phyloP scores from a whole-genome alignment of 2,797 vertebrate genomes.

The Odontamblyopus rebecca region DNA sequence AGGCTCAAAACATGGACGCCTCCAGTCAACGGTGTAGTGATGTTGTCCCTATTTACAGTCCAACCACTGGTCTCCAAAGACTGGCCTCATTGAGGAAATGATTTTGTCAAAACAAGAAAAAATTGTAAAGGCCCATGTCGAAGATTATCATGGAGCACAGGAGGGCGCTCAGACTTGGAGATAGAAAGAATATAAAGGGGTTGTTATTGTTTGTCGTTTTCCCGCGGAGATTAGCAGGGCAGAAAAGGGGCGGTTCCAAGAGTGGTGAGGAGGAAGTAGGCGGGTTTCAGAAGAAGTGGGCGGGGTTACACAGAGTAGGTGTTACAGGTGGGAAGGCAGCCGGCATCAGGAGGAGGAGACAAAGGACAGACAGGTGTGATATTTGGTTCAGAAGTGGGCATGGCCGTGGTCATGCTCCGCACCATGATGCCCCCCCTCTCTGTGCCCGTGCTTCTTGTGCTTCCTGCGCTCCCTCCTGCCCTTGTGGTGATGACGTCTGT shows the following conservation, averaged over 20 bases:
- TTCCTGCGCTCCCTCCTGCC: conserved; percentile 89
- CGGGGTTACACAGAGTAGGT: conserved; percentile 14
- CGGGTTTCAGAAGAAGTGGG: background rate
- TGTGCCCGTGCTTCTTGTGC: conserved; percentile 82
- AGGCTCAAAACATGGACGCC: conserved; percentile 47
- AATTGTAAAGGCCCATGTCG: conserved; percentile 45
- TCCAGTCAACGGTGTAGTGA: conserved; percentile 54
- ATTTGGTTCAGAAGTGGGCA: conserved; percentile 79
- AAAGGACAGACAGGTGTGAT: conserved; percentile 11
- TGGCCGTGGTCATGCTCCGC: conserved; percentile 66
- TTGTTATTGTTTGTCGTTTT: conserved; percentile 57
- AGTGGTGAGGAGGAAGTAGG: conserved; percentile 10
- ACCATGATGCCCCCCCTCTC: conserved; percentile 70
- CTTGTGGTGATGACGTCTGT: conserved; percentile 88
- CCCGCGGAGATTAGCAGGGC: conserved; percentile 55
- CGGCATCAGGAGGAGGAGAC: conserved; percentile 41
- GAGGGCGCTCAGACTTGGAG: conserved; percentile 41
- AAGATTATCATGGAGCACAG: conserved; percentile 50
- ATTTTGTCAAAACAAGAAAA: conserved; percentile 55
- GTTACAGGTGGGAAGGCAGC: conserved; percentile 44
- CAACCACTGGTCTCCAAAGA: conserved; percentile 55
- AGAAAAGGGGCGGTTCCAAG: conserved; percentile 32
- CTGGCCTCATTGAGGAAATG: conserved; percentile 52
- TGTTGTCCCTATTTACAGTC: conserved; percentile 69
- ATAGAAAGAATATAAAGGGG: conserved; percentile 63